Percentiles rank a stretch among this genome's conserved stretches.
phyloP scores from a whole-genome alignment of 2,888 invertebrate genomes.

The Trachelus iudaicus region DNA sequence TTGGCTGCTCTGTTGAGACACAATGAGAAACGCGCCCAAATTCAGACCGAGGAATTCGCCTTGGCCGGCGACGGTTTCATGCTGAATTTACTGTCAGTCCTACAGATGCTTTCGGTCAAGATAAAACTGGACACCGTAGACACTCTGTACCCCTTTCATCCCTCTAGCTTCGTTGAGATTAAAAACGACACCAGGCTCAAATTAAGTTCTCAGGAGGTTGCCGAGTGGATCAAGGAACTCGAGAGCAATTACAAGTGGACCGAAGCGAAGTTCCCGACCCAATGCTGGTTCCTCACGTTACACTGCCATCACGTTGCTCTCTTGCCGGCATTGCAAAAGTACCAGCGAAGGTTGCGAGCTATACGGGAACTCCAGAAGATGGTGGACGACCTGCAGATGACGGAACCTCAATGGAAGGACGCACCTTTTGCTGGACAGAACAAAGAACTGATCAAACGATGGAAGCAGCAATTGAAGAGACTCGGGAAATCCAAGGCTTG shows the following conservation, averaged over 20 bases:
- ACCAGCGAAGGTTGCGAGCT: conserved; percentile 79
- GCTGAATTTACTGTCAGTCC: conserved; percentile 90
- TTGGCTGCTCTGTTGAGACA: conserved; percentile 80
- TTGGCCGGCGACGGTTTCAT: conserved; percentile 95
- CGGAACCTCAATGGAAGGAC: conserved; percentile 85
- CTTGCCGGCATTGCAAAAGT: conserved; percentile 88
- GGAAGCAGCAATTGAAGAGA: conserved; percentile 86
- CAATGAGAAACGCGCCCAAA: conserved; percentile 90
- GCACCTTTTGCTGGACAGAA: conserved; percentile 82
- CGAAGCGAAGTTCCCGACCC: conserved; percentile 92
- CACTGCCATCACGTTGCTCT: conserved; percentile 94
- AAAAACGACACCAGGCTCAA: conserved; percentile 86
- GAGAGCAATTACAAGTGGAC: conserved; percentile 73
- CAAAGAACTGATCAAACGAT: conserved; percentile 84
- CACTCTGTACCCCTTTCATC: conserved; percentile 88
- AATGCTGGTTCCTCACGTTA: conserved; percentile 96
- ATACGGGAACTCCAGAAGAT: conserved; percentile 89
- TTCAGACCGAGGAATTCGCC: conserved; percentile 88
- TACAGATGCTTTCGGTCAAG: conserved; percentile 90
- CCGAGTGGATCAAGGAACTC: conserved; percentile 15
- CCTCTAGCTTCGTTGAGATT: conserved; percentile 77
- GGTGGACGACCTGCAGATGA: conserved; percentile 84
- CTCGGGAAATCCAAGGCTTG: conserved; percentile 86
- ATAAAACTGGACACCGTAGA: conserved; percentile 92
- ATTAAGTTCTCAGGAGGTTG: conserved; percentile 73